Conservation (phyloP, 2,113 vertebrate genomes). For the human region GRCh38 chr2:23104501-23105000, state of each 20-base stretch:
- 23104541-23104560: background rate
- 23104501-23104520: background rate
- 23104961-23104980: background rate
- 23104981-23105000: background rate
- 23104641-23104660: background rate
- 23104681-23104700: slow-evolving; percentile 53
- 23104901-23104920: slow-evolving; percentile 28
- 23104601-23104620: rapidly evolving
- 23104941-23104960: background rate
- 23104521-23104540: background rate
- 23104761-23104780: slow-evolving; percentile 32
- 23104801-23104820: slow-evolving; percentile 47
- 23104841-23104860: slow-evolving; percentile 70
- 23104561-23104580: background rate
- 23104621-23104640: background rate
- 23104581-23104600: background rate
- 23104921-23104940: slow-evolving; percentile 32
- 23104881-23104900: slow-evolving; percentile 50
- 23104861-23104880: slow-evolving; percentile 63
- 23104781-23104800: slow-evolving; percentile 53
- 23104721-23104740: slow-evolving; percentile 38
- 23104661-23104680: slow-evolving; percentile 30
- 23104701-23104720: slow-evolving; percentile 51
- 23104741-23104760: slow-evolving; percentile 46
- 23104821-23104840: slow-evolving; percentile 10